A percentile compares a stretch with the other conserved stretches of the same genome.
Evolutionary conservation across 2,113 vertebrate species (phyloP).

Genomic region (Damaliscus lunatus): DNA sequence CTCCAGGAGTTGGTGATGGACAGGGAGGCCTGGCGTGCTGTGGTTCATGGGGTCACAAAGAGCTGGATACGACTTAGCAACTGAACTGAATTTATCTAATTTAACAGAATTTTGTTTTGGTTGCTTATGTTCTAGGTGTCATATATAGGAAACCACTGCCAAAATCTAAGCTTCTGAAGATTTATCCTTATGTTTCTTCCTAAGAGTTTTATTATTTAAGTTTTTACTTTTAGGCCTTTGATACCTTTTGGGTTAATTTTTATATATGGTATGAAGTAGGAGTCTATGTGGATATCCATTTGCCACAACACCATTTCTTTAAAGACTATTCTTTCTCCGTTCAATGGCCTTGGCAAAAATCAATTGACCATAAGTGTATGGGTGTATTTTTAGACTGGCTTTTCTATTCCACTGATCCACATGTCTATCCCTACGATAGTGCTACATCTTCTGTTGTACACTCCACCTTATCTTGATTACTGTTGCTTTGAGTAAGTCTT

Average conservation of each 20-base stretch:
- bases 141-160: neutral
- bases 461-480: neutral
- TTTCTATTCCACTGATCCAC: neutral
- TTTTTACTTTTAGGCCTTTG: neutral
- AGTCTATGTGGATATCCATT: neutral
- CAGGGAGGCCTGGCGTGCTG: neutral
- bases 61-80: accelerated
- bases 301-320: neutral
- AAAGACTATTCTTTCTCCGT: neutral
- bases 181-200: neutral
- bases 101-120: neutral
- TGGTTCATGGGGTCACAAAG: neutral
- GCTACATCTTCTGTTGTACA: neutral
- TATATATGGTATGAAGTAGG: neutral
- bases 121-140: neutral
- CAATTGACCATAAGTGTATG: neutral
- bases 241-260: neutral
- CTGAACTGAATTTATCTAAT: neutral
- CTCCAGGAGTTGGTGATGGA: neutral
- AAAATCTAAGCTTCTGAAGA: neutral
- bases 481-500: neutral
- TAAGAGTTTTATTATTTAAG: neutral
- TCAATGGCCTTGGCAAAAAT: neutral
- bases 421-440: neutral
- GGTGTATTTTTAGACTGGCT: neutral